Conservation (phyloP, 2,797 vertebrate species). For the Lophius americanus region DNA sequence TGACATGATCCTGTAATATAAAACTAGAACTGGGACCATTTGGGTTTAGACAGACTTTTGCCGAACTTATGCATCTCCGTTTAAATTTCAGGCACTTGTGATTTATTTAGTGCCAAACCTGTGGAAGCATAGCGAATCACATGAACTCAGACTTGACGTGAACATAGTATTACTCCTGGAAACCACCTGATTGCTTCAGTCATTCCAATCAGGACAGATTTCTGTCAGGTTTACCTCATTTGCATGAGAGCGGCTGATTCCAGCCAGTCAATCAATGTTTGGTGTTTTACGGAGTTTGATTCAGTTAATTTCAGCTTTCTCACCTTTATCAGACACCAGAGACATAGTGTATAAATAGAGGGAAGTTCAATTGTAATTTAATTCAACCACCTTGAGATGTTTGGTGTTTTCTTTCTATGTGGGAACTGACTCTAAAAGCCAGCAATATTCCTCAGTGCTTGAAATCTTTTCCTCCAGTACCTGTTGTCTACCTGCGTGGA, state of each 20-base stretch:
- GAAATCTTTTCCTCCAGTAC: conserved; percentile 14
- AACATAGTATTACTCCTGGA: not conserved
- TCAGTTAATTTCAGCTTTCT: not conserved
- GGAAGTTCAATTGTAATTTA: not conserved
- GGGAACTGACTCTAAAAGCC: conserved; percentile 41
- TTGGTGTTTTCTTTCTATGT: conserved; percentile 7
- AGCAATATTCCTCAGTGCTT: conserved; percentile 47
- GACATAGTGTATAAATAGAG: not conserved
- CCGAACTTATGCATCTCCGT: not conserved
- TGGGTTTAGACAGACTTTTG: not conserved
- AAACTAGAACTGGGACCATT: not conserved
- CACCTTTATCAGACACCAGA: not conserved
- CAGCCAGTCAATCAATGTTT: conserved; percentile 2
- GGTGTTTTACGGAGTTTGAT: not conserved
- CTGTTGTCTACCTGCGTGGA: conserved; percentile 24
- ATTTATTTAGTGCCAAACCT: no score
- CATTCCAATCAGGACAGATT: not conserved
- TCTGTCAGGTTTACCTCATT: not conserved
- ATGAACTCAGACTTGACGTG: not conserved
- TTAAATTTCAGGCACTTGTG: no score
- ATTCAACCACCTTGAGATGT: not conserved
- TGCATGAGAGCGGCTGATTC: not conserved
- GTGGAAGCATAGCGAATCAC: not conserved
- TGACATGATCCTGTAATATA: not conserved
- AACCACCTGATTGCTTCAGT: conserved; percentile 3